Evolutionary conservation across 1,140 invertebrate species (phyloP), one percentile per base, ranked within the genome.

Genomic region (Drosophila funebris): DNA sequence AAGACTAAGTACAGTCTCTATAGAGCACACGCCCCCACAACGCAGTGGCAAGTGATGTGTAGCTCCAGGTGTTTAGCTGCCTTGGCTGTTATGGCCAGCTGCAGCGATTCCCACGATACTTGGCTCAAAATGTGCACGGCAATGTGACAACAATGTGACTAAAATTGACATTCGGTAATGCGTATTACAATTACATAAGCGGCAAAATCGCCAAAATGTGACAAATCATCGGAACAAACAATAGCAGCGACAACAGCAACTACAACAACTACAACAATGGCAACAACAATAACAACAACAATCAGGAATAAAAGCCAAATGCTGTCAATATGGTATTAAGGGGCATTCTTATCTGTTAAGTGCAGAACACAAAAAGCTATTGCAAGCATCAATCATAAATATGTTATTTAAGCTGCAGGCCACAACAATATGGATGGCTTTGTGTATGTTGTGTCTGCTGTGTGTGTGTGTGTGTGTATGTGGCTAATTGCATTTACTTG

Each of bases 221-320:
- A 78, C 78, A 85, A 87, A 87, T 85, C 82, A 85, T 82, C 66
- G 50, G n/a, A n/a, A n/a, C n/a, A n/a, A n/a, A n/a, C n/a, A n/a
- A n/a, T n/a, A 33, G 44, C 66, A 77, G 71, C 33, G 66, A 64
- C 58, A 46, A 53, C 48, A 18, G 11, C 14, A 44, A 22, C 7
- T 22, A 22, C 41, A 44, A 44, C 11, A 44, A 44, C n/a, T n/a
- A n/a, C n/a, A 78, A 85, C 78, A 87, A 77, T n/a, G 13, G 71
- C 33, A 69, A 64, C 58, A 46, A 53, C 48, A 18, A 18, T 14
- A 44, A 22, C 7, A 44, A 22, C 41, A 44, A 44, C 11, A 44
- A 44, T 13, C n/a, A 52, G 2, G 1, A 1, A 48, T 48, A 48
- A 48, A 71, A 57, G 56, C 50, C 50, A 46, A 8, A 43, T 31